Evolutionary conservation across 2,797 vertebrate genomes (phyloP).

Genomic region (Dendrocincla fuliginosa): DNA sequence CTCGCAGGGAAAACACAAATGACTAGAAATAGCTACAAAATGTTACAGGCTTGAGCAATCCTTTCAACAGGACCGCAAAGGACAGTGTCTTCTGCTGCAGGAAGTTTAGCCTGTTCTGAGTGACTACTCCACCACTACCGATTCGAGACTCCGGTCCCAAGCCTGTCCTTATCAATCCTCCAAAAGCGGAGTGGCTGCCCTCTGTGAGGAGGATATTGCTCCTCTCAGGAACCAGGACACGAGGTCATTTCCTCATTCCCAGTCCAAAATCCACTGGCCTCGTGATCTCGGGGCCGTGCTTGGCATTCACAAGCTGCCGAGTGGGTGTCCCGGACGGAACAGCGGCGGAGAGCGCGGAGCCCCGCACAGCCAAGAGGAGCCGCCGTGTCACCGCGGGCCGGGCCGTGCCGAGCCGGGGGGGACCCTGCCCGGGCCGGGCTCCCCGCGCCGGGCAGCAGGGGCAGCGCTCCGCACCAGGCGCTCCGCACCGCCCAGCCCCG

Average conservation of each 20-base stretch:
- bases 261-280: rapidly evolving
- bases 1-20: not conserved
- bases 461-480: not conserved
- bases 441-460: no score
- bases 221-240: not conserved
- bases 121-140: rapidly evolving
- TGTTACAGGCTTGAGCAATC: not conserved
- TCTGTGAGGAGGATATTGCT: rapidly evolving
- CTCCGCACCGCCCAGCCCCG: no score
- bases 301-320: not conserved
- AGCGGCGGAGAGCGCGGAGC: rapidly evolving
- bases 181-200: not conserved
- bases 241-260: rapidly evolving
- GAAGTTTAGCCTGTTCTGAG: rapidly evolving
- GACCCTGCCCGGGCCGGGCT: rapidly evolving
- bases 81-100: not conserved
- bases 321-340: rapidly evolving
- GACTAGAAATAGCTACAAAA: not conserved
- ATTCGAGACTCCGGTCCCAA: not conserved
- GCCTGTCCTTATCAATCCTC: rapidly evolving
- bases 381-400: not conserved
- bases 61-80: not conserved
- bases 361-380: not conserved
- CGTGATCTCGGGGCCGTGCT: not conserved
- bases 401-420: not conserved